phyloP scores from a whole-genome alignment of 2,797 vertebrate species.

The Notamacropus eugenii region DNA sequence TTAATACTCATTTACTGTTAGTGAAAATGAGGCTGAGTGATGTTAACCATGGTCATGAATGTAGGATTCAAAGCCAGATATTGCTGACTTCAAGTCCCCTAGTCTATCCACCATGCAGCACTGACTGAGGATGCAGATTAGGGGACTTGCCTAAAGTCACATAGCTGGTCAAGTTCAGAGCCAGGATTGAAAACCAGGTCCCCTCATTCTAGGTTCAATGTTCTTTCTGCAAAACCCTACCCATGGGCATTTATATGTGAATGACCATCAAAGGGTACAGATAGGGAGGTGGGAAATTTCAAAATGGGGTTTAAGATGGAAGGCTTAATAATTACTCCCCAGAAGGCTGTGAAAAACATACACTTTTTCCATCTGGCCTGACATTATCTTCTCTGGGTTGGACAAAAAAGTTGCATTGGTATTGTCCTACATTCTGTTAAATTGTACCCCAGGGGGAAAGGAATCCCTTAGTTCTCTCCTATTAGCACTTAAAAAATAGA shows the following conservation, averaged over 20 bases:
- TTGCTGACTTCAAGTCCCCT: not conserved
- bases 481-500: not conserved
- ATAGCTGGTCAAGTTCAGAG: not conserved
- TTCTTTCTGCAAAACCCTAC: not conserved
- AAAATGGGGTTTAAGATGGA: not conserved
- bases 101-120: not conserved
- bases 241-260: not conserved
- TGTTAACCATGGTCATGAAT: not conserved
- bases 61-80: not conserved
- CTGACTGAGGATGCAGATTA: not conserved
- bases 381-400: not conserved
- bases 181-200: conserved; percentile 10
- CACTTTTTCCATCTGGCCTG: not conserved
- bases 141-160: not conserved
- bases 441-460: not conserved
- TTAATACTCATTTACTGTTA: too few species aligned
- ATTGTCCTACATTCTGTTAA: not conserved
- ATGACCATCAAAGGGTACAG: not conserved
- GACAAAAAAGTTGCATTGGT: not conserved
- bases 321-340: not conserved
- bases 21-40: not conserved
- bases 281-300: not conserved
- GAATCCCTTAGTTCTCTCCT: not conserved
- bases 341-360: not conserved
- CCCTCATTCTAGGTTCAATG: not conserved